Conservation (phyloP, 2,113 vertebrate species). For the Gambusia holbrooki region DNA sequence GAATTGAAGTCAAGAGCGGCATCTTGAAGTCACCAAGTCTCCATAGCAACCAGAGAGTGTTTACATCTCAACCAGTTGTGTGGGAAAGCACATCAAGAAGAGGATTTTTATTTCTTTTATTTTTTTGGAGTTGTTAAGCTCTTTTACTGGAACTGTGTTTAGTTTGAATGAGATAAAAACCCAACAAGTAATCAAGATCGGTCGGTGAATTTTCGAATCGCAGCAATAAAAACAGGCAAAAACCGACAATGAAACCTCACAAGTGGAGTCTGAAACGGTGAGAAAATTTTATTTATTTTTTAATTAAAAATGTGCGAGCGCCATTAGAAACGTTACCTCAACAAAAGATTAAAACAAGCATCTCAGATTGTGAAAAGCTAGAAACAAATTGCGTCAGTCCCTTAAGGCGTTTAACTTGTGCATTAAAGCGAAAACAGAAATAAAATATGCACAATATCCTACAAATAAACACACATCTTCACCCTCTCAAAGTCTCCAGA, state of each 20-base stretch:
- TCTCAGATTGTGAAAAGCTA: not conserved
- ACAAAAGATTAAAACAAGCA: not conserved
- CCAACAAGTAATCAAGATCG: too few relatives aligned
- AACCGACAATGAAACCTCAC: too few relatives aligned
- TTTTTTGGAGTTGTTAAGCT: too few relatives aligned
- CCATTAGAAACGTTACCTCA: too few relatives aligned
- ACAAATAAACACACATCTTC: conserved; percentile 40
- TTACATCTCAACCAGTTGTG: not conserved
- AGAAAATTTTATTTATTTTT: too few relatives aligned
- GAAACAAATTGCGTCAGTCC: not conserved
- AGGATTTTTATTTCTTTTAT: not conserved
- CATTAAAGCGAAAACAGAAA: conserved; percentile 5
- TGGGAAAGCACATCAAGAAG: not conserved
- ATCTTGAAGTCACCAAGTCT: not conserved
- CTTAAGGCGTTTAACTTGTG: not conserved
- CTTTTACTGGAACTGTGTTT: too few relatives aligned
- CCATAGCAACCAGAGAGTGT: not conserved
- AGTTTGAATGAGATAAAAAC: too few relatives aligned
- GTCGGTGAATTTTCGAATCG: too few relatives aligned
- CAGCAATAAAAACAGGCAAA: too few relatives aligned
- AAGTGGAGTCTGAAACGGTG: too few relatives aligned
- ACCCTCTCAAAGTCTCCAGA: conserved; percentile 34
- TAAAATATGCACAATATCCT: not conserved
- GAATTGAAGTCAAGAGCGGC: not conserved
- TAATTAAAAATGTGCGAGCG: too few relatives aligned